A percentile compares a stretch with the other conserved stretches of the same genome.
phyloP scores from a whole-genome alignment of 1,140 invertebrate genomes.

The Cydia strobilella region DNA sequence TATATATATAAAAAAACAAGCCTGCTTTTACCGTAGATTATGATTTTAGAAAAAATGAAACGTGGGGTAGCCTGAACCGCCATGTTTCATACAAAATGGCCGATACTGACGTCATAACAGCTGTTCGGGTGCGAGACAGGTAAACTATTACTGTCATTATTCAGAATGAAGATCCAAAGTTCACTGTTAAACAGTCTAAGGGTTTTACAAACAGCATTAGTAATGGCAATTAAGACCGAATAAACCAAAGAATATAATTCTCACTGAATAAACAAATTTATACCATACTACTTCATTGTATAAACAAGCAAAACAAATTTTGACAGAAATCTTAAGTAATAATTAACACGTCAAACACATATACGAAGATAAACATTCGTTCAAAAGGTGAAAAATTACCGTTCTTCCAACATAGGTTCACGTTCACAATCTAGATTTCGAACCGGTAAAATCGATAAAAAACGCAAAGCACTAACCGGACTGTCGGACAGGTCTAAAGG shows the following conservation, averaged over 20 bases:
- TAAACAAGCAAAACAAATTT: background rate
- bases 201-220: background rate
- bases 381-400: constrained; percentile 9
- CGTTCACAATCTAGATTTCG: constrained; percentile 7
- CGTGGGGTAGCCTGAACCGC: background rate
- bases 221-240: constrained; percentile 5
- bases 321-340: background rate
- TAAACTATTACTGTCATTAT: background rate
- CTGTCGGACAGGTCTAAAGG: constrained; percentile 10
- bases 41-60: background rate
- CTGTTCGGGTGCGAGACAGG: constrained; percentile 6
- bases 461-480: constrained; percentile 10
- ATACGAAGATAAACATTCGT: constrained; percentile 2
- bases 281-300: background rate
- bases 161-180: background rate
- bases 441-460: constrained; percentile 30
- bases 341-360: background rate
- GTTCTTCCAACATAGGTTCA: background rate
- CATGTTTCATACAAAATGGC: constrained; percentile 27
- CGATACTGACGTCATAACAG: constrained; percentile 13
- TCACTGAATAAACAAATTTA: background rate
- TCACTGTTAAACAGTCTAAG: background rate
- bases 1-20: too few species aligned
- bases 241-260: too few species aligned
- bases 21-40: too few species aligned